A percentile compares a stretch with the other conserved stretches of the same genome.
Evolutionary conservation across 2,113 vertebrate genomes (phyloP).

Genomic region (Pantherophis guttatus): DNA sequence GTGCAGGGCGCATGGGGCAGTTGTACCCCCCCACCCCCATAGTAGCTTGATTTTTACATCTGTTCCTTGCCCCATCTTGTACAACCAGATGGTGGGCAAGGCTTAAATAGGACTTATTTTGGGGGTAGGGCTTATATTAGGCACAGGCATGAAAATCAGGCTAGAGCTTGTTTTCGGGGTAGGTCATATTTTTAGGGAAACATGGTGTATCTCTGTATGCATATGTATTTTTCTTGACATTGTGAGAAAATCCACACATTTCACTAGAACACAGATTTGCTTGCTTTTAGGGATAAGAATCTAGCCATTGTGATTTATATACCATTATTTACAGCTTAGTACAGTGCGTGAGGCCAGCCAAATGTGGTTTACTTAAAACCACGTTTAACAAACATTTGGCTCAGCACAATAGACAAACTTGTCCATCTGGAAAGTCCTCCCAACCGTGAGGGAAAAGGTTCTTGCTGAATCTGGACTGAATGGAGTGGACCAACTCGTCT

Average conservation of each 20-base stretch:
- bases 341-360: background rate
- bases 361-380: background rate
- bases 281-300: background rate
- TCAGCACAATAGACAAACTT: background rate
- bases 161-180: no score
- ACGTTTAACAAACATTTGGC: background rate
- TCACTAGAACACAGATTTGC: background rate
- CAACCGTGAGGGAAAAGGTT: background rate
- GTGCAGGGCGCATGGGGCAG: no score
- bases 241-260: background rate
- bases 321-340: background rate
- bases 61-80: no score
- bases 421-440: background rate
- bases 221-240: background rate
- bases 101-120: no score
- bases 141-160: no score
- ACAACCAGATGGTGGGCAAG: no score
- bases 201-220: no score
- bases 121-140: no score
- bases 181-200: no score
- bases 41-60: no score
- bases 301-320: background rate
- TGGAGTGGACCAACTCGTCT: background rate
- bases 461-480: background rate
- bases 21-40: no score